Conservation (phyloP, 2,113 vertebrate species). For the Turdus rufiventris region DNA sequence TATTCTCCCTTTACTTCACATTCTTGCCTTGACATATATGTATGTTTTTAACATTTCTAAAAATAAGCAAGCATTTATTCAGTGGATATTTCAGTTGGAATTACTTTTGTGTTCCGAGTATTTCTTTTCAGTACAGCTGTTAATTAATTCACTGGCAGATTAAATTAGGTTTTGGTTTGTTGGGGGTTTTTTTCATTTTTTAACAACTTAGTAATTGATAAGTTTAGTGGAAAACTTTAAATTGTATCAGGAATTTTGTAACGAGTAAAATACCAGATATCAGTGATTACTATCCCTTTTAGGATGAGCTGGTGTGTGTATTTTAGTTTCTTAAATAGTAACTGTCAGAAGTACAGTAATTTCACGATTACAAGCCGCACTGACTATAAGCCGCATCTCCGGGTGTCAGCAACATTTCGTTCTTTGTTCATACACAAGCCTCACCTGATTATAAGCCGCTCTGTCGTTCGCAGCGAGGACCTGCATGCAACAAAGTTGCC, state of each 20-base stretch:
- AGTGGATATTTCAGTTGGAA: neutral
- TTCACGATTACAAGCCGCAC: too few species aligned
- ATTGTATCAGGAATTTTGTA: neutral
- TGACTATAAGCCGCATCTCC: too few species aligned
- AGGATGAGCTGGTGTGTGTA: neutral
- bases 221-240: neutral
- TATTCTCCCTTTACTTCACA: neutral
- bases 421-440: too few species aligned
- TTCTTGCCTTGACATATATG: neutral
- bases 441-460: too few species aligned
- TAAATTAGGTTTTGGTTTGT: neutral
- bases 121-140: neutral
- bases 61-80: neutral
- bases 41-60: neutral
- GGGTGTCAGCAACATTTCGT: too few species aligned
- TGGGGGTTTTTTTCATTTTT: neutral
- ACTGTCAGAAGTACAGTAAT: neutral
- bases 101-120: neutral
- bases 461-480: too few species aligned
- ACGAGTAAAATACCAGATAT: neutral
- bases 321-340: neutral
- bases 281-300: neutral
- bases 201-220: neutral
- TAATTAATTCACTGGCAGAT: neutral
- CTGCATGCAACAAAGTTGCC: too few species aligned